Percentiles rank a stretch among this genome's conserved stretches.
Evolutionary conservation across 2,113 vertebrate species (phyloP).

Genomic region (Crocuta crocuta): DNA sequence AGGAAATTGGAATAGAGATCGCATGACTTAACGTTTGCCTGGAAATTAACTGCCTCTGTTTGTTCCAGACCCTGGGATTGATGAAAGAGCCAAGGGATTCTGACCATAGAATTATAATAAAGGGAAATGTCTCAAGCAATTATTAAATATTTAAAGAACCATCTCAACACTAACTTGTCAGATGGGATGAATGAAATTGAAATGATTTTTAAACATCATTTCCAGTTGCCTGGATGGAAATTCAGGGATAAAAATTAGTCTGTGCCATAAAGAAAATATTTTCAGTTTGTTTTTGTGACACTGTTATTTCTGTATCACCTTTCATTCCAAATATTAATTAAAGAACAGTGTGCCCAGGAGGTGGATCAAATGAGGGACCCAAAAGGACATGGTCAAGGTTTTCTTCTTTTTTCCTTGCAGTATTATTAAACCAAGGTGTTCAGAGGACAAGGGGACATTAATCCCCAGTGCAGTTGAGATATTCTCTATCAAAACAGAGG

Average conservation of each 20-base stretch:
- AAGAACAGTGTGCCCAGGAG: neutral
- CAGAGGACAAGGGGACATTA: constrained; percentile 23
- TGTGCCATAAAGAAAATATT: constrained; percentile 52
- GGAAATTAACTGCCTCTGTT: constrained; percentile 82
- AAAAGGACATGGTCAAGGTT: neutral
- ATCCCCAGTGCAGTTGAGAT: neutral
- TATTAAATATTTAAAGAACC: constrained; percentile 86
- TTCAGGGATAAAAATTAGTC: constrained; percentile 44
- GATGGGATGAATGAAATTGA: constrained; percentile 76
- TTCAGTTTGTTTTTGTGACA: constrained; percentile 51
- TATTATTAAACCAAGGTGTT: constrained; percentile 13
- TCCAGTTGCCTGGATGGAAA: constrained; percentile 32
- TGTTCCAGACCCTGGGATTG: constrained; percentile 76
- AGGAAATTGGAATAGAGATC: constrained; percentile 67
- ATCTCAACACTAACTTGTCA: constrained; percentile 79
- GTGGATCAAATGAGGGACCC: constrained; percentile 42
- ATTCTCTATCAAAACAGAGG: constrained; percentile 38
- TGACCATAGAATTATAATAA: constrained; percentile 80
- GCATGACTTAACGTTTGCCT: constrained; percentile 50
- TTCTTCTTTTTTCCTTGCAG: constrained; percentile 21
- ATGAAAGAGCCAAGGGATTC: constrained; percentile 77
- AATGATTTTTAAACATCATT: constrained; percentile 69
- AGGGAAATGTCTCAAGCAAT: constrained; percentile 80
- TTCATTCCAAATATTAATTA: constrained; percentile 69
- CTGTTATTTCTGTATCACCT: constrained; percentile 26